A percentile compares a stretch with the other conserved stretches of the same genome.
Conservation (phyloP, 2,797 vertebrate species). For the Intellagama lesueurii region DNA sequence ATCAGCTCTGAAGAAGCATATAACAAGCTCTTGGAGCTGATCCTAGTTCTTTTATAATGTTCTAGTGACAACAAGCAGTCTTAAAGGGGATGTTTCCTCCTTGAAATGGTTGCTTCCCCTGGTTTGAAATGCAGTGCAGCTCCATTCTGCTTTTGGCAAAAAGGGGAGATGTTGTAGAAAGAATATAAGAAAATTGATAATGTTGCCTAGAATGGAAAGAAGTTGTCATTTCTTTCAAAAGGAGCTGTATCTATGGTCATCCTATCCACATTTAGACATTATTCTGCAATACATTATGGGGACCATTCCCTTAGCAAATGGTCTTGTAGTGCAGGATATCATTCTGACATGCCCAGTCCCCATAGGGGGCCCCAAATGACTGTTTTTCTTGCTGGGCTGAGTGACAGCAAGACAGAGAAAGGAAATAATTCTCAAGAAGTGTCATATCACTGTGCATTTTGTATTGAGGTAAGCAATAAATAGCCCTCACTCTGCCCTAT, state of each 20-base stretch:
- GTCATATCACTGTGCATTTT: background rate
- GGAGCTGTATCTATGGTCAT: background rate
- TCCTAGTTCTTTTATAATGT: background rate
- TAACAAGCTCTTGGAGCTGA: constrained; percentile 1
- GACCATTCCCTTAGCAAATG: background rate
- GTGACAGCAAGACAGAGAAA: background rate
- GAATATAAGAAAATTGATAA: background rate
- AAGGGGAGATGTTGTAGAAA: background rate
- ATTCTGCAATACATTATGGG: background rate
- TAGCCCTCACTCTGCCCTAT: too few species aligned
- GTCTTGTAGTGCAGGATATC: background rate
- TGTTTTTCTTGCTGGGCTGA: background rate
- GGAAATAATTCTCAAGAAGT: background rate
- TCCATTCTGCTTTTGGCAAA: background rate
- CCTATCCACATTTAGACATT: too few species aligned
- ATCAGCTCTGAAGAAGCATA: constrained; percentile 11
- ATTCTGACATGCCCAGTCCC: background rate
- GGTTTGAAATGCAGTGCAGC: background rate
- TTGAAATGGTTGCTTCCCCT: background rate
- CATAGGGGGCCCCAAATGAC: too few species aligned
- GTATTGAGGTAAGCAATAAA: background rate
- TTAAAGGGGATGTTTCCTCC: background rate
- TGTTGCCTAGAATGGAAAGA: background rate
- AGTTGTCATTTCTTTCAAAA: background rate
- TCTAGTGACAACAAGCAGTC: constrained; percentile 10